A percentile compares a stretch with the other conserved stretches of the same genome.
phyloP scores from a whole-genome alignment of 1,140 invertebrate species.

The Zaprionus tsacasi region DNA sequence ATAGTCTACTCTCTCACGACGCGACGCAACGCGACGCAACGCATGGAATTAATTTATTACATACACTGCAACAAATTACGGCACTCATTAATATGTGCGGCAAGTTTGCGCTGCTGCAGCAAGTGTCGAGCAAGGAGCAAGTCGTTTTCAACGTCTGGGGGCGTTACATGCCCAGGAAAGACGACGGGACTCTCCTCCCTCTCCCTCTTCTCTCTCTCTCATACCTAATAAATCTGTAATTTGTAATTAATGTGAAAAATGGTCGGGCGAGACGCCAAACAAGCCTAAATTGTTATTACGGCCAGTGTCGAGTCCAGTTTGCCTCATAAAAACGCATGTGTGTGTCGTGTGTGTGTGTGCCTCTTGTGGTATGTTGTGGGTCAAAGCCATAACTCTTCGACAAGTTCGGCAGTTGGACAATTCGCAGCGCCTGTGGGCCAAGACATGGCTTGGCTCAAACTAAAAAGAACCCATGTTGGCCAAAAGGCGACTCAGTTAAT shows the following conservation, averaged over 20 bases:
- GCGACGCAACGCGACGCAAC: too few species aligned
- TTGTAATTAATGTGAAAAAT: constrained; percentile 84
- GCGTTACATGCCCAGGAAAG: constrained; percentile 31
- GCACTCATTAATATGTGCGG: constrained; percentile 80
- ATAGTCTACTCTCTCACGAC: constrained; percentile 40
- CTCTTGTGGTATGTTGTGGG: constrained; percentile 57
- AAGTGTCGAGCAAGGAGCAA: constrained; percentile 16
- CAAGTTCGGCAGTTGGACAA: constrained; percentile 68
- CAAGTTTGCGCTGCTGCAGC: constrained; percentile 55
- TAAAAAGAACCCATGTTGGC: constrained; percentile 17
- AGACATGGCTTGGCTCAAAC: constrained; percentile 12
- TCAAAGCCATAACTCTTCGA: constrained; percentile 79
- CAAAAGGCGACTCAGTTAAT: constrained; percentile 42
- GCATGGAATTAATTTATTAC: constrained; percentile 82
- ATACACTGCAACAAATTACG: constrained; percentile 82
- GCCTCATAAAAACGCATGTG: constrained; percentile 40
- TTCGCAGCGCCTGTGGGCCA: constrained; percentile 43
- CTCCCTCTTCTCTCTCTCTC: constrained; percentile 37
- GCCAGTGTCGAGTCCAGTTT: constrained; percentile 54
- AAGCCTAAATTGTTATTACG: constrained; percentile 83
- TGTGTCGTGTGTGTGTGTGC: constrained; percentile 25
- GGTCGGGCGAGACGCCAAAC: constrained; percentile 71
- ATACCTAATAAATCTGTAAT: constrained; percentile 83
- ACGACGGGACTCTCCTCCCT: constrained; percentile 8
- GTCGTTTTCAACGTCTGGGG: constrained; percentile 18